Conservation (phyloP, 2,113 vertebrate genomes). For the Telmatochromis brachygnathus region DNA sequence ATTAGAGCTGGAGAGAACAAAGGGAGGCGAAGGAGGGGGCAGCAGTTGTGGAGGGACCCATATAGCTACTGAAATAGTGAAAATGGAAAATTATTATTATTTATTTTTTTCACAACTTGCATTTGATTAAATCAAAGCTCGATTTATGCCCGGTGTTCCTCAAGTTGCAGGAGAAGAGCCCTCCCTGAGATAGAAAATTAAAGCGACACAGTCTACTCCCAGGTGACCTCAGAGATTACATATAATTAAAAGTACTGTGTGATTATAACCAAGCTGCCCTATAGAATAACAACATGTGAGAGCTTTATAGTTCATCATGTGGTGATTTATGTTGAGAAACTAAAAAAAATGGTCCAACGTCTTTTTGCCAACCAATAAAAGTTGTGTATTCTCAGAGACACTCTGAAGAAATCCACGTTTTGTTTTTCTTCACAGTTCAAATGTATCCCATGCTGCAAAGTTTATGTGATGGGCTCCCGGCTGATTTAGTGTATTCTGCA, state of each 20-base stretch:
- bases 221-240: constrained; percentile 14
- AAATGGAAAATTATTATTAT: constrained; percentile 54
- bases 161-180: constrained; percentile 5
- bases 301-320: not conserved
- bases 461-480: not conserved
- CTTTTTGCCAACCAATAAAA: not conserved
- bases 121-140: constrained; percentile 59
- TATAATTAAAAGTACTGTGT: not conserved
- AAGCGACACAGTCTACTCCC: not conserved
- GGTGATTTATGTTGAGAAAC: not conserved
- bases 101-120: constrained; percentile 53
- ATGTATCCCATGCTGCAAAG: not conserved
- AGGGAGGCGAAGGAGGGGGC: constrained; percentile 60
- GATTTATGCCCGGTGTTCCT: constrained; percentile 28
- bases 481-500: not conserved
- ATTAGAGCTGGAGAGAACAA: constrained; percentile 70
- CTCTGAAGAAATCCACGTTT: not conserved
- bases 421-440: not conserved
- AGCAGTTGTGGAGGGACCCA: constrained; percentile 41
- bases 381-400: not conserved
- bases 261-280: not conserved
- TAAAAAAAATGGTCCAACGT: not conserved
- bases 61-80: constrained; percentile 58
- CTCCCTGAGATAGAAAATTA: constrained; percentile 7
- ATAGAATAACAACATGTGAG: not conserved